Base-by-base conservation (phyloP, 2,888 invertebrate genomes). In the Hirtodrosophila trivittata region DNA sequence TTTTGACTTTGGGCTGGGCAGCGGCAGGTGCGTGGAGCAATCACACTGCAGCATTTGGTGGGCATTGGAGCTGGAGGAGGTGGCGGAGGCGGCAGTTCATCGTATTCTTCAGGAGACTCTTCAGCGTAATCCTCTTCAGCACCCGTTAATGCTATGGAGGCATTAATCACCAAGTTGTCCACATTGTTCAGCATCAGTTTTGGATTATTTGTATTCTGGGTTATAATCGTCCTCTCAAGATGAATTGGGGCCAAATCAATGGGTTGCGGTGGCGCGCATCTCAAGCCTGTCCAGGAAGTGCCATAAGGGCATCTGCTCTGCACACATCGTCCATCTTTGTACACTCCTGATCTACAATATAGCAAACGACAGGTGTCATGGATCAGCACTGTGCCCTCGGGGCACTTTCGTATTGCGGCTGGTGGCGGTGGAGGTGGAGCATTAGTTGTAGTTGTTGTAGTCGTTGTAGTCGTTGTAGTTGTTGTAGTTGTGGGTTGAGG, bases 11-110 rank as follows among this genome's bases (percentile, higher is more conserved):
- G 57, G 7, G 3, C 26, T 37, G 41, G 35, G n/a, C 32, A 42
- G 7, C 64, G 57, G 45, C 89, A 89, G 4, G 75, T 67, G 0
- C 87, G 73, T 1, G 89, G 90, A 0, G 87, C 73, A 13, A 86
- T 41, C 8, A 89, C 76, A 1, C 49, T 71, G 47, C 89, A 89
- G 50, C 89, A 89, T 1, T 63, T 65, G 10, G 25, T 49, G 1
- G 39, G 4, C 3, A 33, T 10, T 10, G 56, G 25, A 2, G 25
- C 18, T 3, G 54, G 30, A 5, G 47, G 38, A 9, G 16, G 13
- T 32, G n/a, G 18, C 5, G 5, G 2, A 21, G 18, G 18, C 18
- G 18, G 3, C 5, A 3, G 3, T 3, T 21, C 18, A 21, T 21
- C 18, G 18, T 21, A 21, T 8, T 10, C 13, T 21, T 51, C 59